A percentile compares a stretch with the other conserved stretches of the same genome.
Conservation (phyloP, 1,140 invertebrate species). For the Drosophila cardini region DNA sequence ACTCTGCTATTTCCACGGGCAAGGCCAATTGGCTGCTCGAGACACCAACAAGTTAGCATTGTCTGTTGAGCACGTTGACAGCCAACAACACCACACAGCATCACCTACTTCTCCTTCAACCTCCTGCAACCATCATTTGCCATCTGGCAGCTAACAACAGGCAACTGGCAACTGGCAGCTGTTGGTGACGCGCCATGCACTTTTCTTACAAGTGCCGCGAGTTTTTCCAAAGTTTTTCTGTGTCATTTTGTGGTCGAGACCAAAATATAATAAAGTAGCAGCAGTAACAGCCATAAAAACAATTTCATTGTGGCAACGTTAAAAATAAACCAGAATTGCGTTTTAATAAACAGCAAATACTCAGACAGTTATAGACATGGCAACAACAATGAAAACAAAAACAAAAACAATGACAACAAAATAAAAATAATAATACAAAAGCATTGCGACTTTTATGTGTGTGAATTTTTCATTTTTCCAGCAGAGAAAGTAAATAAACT, state of each 20-base stretch:
- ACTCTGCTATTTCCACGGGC: conserved; percentile 49
- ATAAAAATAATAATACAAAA: conserved; percentile 49
- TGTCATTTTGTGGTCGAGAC: conserved; percentile 60
- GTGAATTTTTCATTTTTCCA: conserved; percentile 59
- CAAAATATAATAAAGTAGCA: conserved; percentile 51
- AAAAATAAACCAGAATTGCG: conserved; percentile 67
- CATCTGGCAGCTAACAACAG: conserved; percentile 15
- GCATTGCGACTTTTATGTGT: conserved; percentile 39
- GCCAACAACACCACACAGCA: background rate
- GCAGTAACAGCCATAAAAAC: conserved; percentile 42
- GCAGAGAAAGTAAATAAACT: conserved; percentile 69
- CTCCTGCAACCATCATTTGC: background rate
- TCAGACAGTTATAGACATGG: conserved; percentile 45
- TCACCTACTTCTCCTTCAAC: background rate
- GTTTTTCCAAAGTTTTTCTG: conserved; percentile 62
- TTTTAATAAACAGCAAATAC: conserved; percentile 68
- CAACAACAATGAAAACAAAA: conserved; percentile 30
- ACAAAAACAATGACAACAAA: conserved; percentile 10
- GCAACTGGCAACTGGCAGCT: conserved; percentile 20
- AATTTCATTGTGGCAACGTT: conserved; percentile 52
- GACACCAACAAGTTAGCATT: conserved; percentile 16
- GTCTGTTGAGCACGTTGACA: conserved; percentile 36
- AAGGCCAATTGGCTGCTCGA: conserved; percentile 55
- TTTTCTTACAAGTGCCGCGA: conserved; percentile 49
- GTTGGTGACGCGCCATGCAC: conserved; percentile 57